phyloP scores from a whole-genome alignment of 2,888 invertebrate genomes.

The Nomada fucata region DNA sequence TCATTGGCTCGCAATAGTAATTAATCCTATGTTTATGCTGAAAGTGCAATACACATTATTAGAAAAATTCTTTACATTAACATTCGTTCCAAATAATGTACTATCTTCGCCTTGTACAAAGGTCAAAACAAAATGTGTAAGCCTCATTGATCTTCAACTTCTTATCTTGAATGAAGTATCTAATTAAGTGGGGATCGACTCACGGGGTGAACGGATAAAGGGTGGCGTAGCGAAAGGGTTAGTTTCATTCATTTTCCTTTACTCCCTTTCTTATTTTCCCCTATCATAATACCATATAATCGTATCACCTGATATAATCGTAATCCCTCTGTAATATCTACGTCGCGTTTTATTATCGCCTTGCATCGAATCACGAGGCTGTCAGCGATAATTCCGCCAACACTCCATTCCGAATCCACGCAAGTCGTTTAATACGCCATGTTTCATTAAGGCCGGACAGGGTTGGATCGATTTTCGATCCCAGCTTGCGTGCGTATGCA shows the following conservation, averaged over 20 bases:
- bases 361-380: background rate
- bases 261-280: background rate
- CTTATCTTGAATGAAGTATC: too few species aligned
- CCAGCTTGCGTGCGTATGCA: slow-evolving; percentile 6
- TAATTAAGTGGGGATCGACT: too few species aligned
- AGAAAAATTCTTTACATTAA: too few species aligned
- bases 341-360: background rate
- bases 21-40: too few species aligned
- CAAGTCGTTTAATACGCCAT: slow-evolving; percentile 47
- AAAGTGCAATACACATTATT: too few species aligned
- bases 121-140: too few species aligned
- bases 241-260: background rate
- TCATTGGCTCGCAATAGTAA: too few species aligned
- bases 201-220: too few species aligned
- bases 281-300: background rate
- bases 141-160: too few species aligned
- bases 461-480: slow-evolving; percentile 51
- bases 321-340: background rate
- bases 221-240: background rate
- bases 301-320: background rate
- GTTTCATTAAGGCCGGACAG: slow-evolving; percentile 46
- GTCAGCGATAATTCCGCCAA: slow-evolving; percentile 4
- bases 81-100: too few species aligned
- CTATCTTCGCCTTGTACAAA: too few species aligned
- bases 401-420: slow-evolving; percentile 12